phyloP scores from a whole-genome alignment of 2,888 invertebrate species.

The Drosophila lacicola region DNA sequence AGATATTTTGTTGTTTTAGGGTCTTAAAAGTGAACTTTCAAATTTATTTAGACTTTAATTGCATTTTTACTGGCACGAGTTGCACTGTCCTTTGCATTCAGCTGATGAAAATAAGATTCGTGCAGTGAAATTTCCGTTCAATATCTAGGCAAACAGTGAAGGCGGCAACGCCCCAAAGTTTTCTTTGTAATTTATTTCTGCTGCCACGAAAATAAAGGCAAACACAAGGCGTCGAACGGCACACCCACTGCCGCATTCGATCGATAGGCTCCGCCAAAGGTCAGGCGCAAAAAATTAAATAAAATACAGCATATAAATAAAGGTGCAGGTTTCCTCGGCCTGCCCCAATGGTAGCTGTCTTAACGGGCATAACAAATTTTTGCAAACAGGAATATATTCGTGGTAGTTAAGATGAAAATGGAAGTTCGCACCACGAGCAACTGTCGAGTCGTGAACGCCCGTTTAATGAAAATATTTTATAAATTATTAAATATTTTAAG shows the following conservation, averaged over 20 bases:
- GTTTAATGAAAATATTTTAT: slow-evolving; percentile 22
- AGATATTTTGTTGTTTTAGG: slow-evolving; percentile 5
- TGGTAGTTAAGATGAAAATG: slow-evolving; percentile 7
- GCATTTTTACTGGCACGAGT: slow-evolving; percentile 11
- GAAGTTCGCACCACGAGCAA: not conserved
- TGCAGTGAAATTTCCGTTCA: slow-evolving; percentile 63
- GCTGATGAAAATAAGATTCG: slow-evolving; percentile 39
- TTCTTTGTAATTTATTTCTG: slow-evolving; percentile 37
- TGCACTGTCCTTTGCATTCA: slow-evolving; percentile 6
- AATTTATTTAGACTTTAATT: slow-evolving; percentile 43
- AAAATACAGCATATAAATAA: slow-evolving; percentile 54
- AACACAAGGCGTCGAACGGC: slow-evolving; percentile 71
- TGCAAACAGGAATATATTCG: slow-evolving; percentile 43
- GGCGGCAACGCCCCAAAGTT: slow-evolving; percentile 50
- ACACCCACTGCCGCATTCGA: slow-evolving; percentile 68
- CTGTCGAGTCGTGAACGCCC: slow-evolving; percentile 17
- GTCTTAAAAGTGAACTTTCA: slow-evolving; percentile 43
- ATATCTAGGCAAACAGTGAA: slow-evolving; percentile 30
- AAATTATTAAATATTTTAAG: not conserved
- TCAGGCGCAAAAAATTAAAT: slow-evolving; percentile 60
- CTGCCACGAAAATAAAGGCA: slow-evolving; percentile 64
- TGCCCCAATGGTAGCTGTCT: slow-evolving; percentile 40
- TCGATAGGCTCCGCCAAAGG: slow-evolving; percentile 66
- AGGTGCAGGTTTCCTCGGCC: slow-evolving; percentile 61
- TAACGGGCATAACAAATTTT: slow-evolving; percentile 48